Percentiles rank a stretch among this genome's conserved stretches.
phyloP scores from a whole-genome alignment of 2,888 invertebrate genomes.

The Anagyrus pseudococci region DNA sequence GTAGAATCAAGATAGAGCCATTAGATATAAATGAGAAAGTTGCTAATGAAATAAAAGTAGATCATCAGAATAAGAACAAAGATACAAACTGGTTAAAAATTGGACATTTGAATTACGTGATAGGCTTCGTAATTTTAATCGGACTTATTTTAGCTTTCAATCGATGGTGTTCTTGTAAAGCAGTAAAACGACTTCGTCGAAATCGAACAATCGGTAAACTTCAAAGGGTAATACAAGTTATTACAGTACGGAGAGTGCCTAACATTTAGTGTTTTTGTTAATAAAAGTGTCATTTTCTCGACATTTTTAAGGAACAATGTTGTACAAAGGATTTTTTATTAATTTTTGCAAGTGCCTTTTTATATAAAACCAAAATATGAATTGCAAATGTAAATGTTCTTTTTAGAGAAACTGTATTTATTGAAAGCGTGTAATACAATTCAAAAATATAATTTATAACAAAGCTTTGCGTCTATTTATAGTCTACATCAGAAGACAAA shows the following conservation, averaged over 20 bases:
- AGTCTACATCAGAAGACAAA: too few species aligned
- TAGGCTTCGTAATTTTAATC: constrained; percentile 44
- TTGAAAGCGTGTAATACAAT: too few species aligned
- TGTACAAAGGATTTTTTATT: background rate
- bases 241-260: constrained; percentile 57
- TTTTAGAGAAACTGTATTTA: too few species aligned
- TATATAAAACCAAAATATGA: too few species aligned
- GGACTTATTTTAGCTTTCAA: constrained; percentile 49
- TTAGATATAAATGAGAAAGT: constrained; percentile 29
- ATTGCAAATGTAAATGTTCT: too few species aligned
- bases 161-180: constrained; percentile 48
- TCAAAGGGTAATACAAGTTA: constrained; percentile 58
- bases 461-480: too few species aligned
- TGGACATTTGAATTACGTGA: constrained; percentile 48
- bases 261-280: constrained; percentile 46
- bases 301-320: background rate
- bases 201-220: constrained; percentile 55
- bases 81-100: constrained; percentile 39
- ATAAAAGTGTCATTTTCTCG: background rate
- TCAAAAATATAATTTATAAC: too few species aligned
- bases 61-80: constrained; percentile 39
- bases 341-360: too few species aligned
- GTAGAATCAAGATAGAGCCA: constrained; percentile 42
- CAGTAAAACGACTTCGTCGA: constrained; percentile 53
- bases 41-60: constrained; percentile 32